phyloP scores from a whole-genome alignment of 2,888 invertebrate genomes.

The Parasteatoda lunata region DNA sequence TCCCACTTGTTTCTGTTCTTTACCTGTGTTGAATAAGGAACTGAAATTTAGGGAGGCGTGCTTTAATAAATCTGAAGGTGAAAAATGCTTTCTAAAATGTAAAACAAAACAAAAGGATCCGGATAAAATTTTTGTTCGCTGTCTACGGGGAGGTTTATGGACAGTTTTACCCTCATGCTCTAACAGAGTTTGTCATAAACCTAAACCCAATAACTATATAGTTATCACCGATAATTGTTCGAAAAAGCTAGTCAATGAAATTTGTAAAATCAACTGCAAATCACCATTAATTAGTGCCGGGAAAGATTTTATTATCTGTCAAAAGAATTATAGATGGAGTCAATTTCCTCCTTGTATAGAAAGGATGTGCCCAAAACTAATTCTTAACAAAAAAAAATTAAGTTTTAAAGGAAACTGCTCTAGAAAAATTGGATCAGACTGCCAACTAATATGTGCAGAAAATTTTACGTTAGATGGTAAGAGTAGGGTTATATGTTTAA shows the following conservation, averaged over 20 bases:
- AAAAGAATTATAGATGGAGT: background rate
- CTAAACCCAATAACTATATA: background rate
- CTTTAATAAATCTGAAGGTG: background rate
- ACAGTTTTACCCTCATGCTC: background rate
- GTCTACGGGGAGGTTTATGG: background rate
- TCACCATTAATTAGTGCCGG: background rate
- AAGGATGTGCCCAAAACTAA: background rate
- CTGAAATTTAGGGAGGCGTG: background rate
- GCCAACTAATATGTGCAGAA: slow-evolving; percentile 2
- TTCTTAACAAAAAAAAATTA: background rate
- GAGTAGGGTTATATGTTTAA: background rate
- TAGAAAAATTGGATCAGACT: background rate
- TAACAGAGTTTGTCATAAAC: background rate
- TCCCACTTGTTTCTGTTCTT: background rate
- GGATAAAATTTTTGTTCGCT: background rate
- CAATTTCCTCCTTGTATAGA: background rate
- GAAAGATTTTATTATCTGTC: background rate
- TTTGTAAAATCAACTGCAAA: background rate
- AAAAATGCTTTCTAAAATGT: background rate
- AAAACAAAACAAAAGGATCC: background rate
- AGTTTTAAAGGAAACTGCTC: background rate
- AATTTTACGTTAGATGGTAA: background rate
- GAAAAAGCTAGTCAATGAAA: background rate
- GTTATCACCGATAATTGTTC: background rate
- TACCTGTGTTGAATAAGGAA: background rate